Evolutionary conservation across 2,113 vertebrate species (phyloP).

Genomic region (Menidia beryllina): DNA sequence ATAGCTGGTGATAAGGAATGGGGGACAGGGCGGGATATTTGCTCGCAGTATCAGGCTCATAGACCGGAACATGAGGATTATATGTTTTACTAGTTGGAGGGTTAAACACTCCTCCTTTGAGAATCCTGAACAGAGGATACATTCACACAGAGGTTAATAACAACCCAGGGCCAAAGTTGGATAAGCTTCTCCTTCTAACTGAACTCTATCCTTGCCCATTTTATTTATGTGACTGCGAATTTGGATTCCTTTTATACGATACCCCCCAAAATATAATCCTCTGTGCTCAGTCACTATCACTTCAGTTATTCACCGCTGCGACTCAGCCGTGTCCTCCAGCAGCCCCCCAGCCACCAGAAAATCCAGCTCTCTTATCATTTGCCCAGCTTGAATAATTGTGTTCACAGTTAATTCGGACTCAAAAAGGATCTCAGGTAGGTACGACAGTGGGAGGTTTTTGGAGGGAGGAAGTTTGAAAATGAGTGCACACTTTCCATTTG

Average conservation of each 20-base stretch:
- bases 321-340: constrained; percentile 39
- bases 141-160: constrained; percentile 66
- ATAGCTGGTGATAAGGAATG: constrained; percentile 32
- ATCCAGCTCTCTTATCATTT: constrained; percentile 6
- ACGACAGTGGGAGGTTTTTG: constrained; percentile 26
- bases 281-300: constrained; percentile 42
- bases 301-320: constrained; percentile 29
- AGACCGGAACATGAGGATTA: constrained; percentile 33
- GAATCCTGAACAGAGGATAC: constrained; percentile 65
- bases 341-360: constrained; percentile 14
- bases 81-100: constrained; percentile 26
- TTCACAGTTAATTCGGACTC: constrained; percentile 20
- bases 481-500: constrained; percentile 9
- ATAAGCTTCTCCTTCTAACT: constrained; percentile 16
- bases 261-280: constrained; percentile 33
- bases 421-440: constrained; percentile 46
- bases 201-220: constrained; percentile 38
- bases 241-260: constrained; percentile 1
- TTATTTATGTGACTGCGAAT: constrained; percentile 34
- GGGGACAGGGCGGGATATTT: neutral
- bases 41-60: constrained; percentile 25
- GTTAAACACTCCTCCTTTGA: constrained; percentile 59
- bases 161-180: constrained; percentile 41
- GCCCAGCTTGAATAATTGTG: constrained; percentile 7
- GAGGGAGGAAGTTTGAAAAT: constrained; percentile 25